A percentile compares a stretch with the other conserved stretches of the same genome.
Evolutionary conservation across 64 coral and sea anemone genomes (phyloP).

Genomic region (Porites lutea): DNA sequence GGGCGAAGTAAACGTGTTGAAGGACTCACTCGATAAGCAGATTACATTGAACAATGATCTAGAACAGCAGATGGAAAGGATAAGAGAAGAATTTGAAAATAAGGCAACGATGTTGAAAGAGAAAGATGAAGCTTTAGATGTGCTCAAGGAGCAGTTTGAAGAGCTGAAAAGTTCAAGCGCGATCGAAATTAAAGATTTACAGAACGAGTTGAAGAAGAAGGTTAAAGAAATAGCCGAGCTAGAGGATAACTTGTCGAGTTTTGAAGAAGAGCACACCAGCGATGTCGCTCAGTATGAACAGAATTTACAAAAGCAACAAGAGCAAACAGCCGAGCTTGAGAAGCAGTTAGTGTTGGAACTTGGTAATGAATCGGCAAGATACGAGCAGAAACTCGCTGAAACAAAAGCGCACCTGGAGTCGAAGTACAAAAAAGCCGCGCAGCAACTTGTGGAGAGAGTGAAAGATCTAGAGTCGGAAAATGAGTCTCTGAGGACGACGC

Average conservation of each 20-base stretch:
- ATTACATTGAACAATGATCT: conserved; percentile 59
- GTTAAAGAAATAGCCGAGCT: conserved; percentile 79
- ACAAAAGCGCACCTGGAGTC: conserved; percentile 26
- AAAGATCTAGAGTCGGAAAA: conserved; percentile 54
- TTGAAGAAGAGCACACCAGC: conserved; percentile 87
- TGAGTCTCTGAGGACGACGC: conserved; percentile 56
- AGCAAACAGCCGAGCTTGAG: conserved; percentile 82
- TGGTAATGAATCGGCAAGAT: conserved; percentile 71
- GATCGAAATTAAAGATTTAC: conserved; percentile 57
- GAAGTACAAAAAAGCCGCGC: conserved; percentile 13
- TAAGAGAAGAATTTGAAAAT: conserved; percentile 42
- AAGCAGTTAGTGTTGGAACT: conserved; percentile 87
- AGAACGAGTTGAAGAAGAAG: conserved; percentile 72
- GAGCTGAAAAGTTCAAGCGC: conserved; percentile 44
- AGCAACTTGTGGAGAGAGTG: conserved; percentile 54
- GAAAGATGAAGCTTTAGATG: conserved; percentile 45
- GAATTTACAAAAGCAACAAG: conserved; percentile 78
- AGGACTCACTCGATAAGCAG: conserved; percentile 76
- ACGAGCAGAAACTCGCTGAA: conserved; percentile 63
- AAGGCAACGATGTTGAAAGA: conserved; percentile 38
- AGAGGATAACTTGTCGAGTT: conserved; percentile 90
- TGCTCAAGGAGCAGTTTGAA: conserved; percentile 57
- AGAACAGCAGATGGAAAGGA: conserved; percentile 47
- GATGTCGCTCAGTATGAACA: conserved; percentile 75
- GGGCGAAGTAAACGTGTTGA: conserved; percentile 71